Evolutionary conservation across 2,113 vertebrate species (phyloP), one percentile per base, ranked within the genome.

Genomic region (Pollachius pollachius): DNA sequence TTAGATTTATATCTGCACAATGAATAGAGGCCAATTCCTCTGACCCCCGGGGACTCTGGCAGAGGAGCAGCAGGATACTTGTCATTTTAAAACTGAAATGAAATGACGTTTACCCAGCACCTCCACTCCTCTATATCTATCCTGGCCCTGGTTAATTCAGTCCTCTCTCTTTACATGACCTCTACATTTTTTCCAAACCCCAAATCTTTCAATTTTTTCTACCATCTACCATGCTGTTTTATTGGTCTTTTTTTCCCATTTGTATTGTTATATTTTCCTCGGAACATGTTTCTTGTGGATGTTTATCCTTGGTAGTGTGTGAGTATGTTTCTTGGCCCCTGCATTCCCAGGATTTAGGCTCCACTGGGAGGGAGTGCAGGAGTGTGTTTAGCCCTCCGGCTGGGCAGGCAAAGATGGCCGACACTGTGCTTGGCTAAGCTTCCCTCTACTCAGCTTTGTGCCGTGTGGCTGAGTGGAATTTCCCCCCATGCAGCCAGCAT

Each of bases 401-500:
- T 74, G 83, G 79, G 78, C 76, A 83, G 75, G 89, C 84, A 89
- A 89, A 90, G 82, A 87, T 89, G 87, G 82, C 83, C 16, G 81
- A 73, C 84, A 72, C 70, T 73, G 81, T 69, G 75, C 65, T 13
- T 71, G 74, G 72, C 85, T 84, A 69, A 16, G 48, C 30, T 37
- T 65, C 41, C 80, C 73, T 80, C 74, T 6, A 13, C 19, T 23
- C 30, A 34, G 62, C 5, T 34, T 11, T 80, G 84, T 73, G 17
- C 81, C 83, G 41, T 48, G 41, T 48, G 84, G 79, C 85, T 81
- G 84, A 70, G 54, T 77, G 88, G 88, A 89, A 90, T 88, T 48
- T 84, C 84, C 85, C 86, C 87, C 90, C 87, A 90, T 92, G 90
- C 90, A 87, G 92, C 90, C 87, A 84, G 82, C 85, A 82, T 87